Conservation (phyloP, 2,797 vertebrate genomes). For the Poeciliopsis presidionis region DNA sequence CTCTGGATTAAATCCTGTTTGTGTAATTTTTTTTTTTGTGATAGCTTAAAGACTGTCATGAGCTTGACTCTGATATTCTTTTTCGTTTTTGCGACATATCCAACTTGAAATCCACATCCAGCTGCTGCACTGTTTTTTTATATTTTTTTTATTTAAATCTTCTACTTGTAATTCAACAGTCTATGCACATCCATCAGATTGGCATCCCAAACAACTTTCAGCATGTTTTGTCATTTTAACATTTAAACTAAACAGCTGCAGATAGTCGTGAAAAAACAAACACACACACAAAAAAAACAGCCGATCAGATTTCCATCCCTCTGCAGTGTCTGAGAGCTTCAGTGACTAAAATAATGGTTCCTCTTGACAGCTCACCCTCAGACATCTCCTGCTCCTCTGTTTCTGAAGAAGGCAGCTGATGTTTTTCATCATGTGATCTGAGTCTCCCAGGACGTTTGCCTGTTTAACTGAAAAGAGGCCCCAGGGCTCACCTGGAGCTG, state of each 20-base stretch:
- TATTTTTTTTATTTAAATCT: not conserved
- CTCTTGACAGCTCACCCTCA: not conserved
- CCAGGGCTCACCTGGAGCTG: not conserved
- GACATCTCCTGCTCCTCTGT: conserved; percentile 1
- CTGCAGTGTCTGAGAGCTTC: not conserved
- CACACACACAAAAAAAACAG: not conserved
- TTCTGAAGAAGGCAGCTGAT: not conserved
- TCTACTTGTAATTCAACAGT: not conserved
- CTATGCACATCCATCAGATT: not conserved
- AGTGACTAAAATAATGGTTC: not conserved
- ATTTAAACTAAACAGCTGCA: not conserved
- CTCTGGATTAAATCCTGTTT: not conserved
- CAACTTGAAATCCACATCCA: not conserved
- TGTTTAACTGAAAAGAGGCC: conserved; percentile 3
- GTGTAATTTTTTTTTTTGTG: not conserved
- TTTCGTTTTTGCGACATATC: not conserved
- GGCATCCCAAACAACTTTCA: not conserved
- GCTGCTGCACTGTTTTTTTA: not conserved
- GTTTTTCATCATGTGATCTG: not conserved
- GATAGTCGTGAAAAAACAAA: not conserved
- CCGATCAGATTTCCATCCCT: not conserved
- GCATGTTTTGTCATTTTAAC: not conserved
- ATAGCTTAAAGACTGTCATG: not conserved
- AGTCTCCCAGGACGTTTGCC: not conserved
- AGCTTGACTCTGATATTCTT: not conserved